Conservation (phyloP, 2,888 invertebrate species). For the Dicycla oo region DNA sequence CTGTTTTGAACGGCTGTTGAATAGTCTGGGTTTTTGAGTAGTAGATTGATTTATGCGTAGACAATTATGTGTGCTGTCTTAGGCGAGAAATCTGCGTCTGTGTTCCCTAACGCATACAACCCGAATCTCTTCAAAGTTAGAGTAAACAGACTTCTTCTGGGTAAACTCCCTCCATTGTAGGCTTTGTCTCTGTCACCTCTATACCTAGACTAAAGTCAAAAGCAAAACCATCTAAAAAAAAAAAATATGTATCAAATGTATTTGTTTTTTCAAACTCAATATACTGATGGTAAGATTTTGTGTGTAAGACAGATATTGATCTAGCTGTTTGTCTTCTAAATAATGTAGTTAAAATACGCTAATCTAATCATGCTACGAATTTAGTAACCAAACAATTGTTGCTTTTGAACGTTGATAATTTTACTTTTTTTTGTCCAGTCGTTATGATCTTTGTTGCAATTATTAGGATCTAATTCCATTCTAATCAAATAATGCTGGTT, state of each 20-base stretch:
- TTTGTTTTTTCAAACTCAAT: constrained; percentile 24
- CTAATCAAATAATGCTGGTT: not conserved
- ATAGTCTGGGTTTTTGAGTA: constrained; percentile 44
- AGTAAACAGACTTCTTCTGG: too few relatives aligned
- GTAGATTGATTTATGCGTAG: constrained; percentile 35
- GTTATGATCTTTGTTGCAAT: not conserved
- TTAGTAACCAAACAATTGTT: not conserved
- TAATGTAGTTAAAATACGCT: not conserved
- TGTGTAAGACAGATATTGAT: constrained; percentile 8
- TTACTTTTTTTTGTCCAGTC: not conserved
- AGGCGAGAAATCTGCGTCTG: constrained; percentile 6
- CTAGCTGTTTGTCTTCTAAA: constrained; percentile 5
- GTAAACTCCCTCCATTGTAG: too few relatives aligned
- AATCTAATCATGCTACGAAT: not conserved
- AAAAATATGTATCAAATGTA: constrained; percentile 20
- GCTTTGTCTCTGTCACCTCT: too few relatives aligned
- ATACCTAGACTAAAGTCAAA: too few relatives aligned
- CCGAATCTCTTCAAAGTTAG: too few relatives aligned
- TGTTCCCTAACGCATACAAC: too few relatives aligned
- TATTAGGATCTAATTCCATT: not conserved
- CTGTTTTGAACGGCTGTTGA: constrained; percentile 43
- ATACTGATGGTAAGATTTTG: constrained; percentile 6
- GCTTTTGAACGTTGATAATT: not conserved
- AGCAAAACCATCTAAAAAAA: too few relatives aligned
- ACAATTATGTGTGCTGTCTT: constrained; percentile 8